Percentiles rank a stretch among this genome's conserved stretches.
These are phyloP conservation scores for Struthidea cinerea DNA, from an alignment of 2,113 vertebrate species.

Conservation along the genomic window DNA sequence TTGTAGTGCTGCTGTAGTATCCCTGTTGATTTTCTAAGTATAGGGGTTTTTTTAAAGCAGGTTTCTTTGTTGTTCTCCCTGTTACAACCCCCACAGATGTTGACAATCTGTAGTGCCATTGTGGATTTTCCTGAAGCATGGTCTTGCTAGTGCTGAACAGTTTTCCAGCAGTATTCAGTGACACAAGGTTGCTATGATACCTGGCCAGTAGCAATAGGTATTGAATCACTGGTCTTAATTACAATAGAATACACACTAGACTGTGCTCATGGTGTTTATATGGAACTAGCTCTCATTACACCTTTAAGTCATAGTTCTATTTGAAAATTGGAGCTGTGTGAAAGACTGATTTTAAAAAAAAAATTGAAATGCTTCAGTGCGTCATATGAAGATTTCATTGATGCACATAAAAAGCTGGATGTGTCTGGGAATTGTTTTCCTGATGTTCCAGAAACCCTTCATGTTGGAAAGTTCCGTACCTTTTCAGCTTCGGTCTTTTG, in stretches of 20 bases:
- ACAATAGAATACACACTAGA: neutral
- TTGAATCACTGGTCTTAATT: conserved; percentile 64
- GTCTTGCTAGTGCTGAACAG: conserved; percentile 51
- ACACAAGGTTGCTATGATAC: conserved; percentile 69
- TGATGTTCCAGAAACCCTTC: neutral
- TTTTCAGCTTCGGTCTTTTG: neutral
- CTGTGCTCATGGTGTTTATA: neutral
- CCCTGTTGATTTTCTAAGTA: neutral
- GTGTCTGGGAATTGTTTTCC: neutral
- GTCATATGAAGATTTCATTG: neutral
- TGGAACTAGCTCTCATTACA: neutral
- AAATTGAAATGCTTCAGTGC: neutral
- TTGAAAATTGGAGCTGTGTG: neutral
- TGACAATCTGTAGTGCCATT: conserved; percentile 47
- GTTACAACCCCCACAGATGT: conserved; percentile 56
- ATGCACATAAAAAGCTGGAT: neutral
- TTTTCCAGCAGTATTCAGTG: conserved; percentile 53
- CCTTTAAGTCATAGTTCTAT: neutral
- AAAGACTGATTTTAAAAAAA: neutral
- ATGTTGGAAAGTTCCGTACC: neutral
- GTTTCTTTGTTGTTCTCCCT: conserved; percentile 58
- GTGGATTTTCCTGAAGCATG: conserved; percentile 45
- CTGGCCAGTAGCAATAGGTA: conserved; percentile 51
- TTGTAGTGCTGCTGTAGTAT: neutral
- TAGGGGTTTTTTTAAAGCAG: neutral